Evolutionary conservation across 2,113 vertebrate genomes (phyloP).

Genomic region (Uria aalge): DNA sequence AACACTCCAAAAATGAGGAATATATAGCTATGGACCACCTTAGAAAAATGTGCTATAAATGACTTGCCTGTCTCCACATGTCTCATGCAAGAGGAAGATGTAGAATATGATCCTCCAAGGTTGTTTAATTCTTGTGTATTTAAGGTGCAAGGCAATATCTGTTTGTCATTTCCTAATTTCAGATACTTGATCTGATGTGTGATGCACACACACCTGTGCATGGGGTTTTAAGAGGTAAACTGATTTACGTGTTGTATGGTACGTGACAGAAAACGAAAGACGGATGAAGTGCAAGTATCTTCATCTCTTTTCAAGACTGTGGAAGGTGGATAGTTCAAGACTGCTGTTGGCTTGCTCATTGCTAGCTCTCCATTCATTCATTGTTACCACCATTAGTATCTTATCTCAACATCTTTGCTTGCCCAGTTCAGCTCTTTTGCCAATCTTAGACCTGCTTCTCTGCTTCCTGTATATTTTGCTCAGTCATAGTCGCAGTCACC

Average conservation of each 20-base stretch:
- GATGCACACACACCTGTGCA: neutral
- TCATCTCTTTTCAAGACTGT: neutral
- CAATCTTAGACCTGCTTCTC: neutral
- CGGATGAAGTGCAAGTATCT: neutral
- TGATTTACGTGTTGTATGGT: neutral
- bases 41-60: neutral
- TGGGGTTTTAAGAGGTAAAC: neutral
- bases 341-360: neutral
- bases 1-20: neutral
- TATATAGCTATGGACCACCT: neutral
- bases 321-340: neutral
- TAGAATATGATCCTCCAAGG: neutral
- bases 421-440: neutral
- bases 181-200: neutral
- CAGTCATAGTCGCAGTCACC: neutral
- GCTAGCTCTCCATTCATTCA: neutral
- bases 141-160: neutral
- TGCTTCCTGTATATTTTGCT: neutral
- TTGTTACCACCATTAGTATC: neutral
- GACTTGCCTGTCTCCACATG: neutral
- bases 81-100: neutral
- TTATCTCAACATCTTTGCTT: neutral
- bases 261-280: neutral
- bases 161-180: neutral
- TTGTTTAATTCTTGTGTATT: neutral